Evolutionary conservation across 2,113 vertebrate species (phyloP).

Genomic region (Mobula hypostoma): DNA sequence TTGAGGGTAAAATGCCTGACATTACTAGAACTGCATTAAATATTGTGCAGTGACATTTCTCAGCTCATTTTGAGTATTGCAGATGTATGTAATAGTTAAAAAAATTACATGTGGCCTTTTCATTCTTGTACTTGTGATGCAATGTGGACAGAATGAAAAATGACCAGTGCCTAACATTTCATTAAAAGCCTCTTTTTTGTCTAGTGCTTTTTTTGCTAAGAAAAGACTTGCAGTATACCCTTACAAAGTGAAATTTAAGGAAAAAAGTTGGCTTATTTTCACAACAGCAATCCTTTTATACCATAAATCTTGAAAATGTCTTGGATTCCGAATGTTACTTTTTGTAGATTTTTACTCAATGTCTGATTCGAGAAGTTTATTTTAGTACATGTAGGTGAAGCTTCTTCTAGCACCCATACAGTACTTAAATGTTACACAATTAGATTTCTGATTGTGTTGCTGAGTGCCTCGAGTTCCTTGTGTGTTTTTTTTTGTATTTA

Average conservation of each 20-base stretch:
- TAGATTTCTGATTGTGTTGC: constrained; percentile 54
- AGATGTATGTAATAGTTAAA: constrained; percentile 37
- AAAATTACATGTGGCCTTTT: constrained; percentile 72
- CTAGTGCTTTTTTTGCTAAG: constrained; percentile 38
- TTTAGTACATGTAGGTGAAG: constrained; percentile 34
- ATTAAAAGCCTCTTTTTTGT: constrained; percentile 54
- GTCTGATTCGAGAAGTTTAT: constrained; percentile 37
- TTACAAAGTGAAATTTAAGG: constrained; percentile 38
- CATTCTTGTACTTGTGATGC: constrained; percentile 69
- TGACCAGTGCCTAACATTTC: constrained; percentile 72
- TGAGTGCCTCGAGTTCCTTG: constrained; percentile 57
- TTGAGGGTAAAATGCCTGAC: constrained; percentile 37
- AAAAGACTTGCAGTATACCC: constrained; percentile 38
- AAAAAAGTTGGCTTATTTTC: constrained; percentile 38
- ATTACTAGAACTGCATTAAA: constrained; percentile 34
- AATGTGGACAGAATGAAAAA: constrained; percentile 63
- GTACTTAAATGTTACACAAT: constrained; percentile 38
- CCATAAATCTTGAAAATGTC: constrained; percentile 37
- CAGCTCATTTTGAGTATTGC: constrained; percentile 37
- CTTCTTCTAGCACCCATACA: constrained; percentile 36
- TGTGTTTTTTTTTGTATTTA: constrained; percentile 40
- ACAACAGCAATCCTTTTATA: constrained; percentile 35
- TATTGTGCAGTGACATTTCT: constrained; percentile 35
- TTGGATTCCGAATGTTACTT: constrained; percentile 38
- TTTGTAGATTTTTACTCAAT: constrained; percentile 38